These are phyloP conservation scores for Morpho helenor DNA, from an alignment of 2,888 invertebrate genomes.

Conservation along the genomic window DNA sequence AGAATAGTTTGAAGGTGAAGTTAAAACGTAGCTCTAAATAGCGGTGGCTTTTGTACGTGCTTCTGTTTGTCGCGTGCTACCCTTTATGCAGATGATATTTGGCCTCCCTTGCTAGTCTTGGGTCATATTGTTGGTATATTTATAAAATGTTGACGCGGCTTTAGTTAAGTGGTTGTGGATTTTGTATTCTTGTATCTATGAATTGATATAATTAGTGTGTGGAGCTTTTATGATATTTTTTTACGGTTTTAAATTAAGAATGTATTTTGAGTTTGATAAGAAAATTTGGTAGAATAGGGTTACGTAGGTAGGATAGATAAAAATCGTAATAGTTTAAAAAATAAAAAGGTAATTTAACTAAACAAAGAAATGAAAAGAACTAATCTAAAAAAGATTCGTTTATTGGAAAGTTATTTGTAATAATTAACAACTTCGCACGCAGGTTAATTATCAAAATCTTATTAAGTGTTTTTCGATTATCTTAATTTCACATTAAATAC, in stretches of 20 bases:
- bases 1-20: conserved; percentile 45
- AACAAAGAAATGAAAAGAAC: too few relatives aligned
- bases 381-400: too few relatives aligned
- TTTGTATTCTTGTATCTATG: background rate
- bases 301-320: too few relatives aligned
- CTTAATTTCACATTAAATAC: too few relatives aligned
- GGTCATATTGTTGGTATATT: conserved; percentile 10
- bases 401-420: too few relatives aligned
- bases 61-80: conserved; percentile 46
- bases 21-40: conserved; percentile 48
- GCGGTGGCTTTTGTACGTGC: conserved; percentile 59
- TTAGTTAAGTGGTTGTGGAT: conserved; percentile 1
- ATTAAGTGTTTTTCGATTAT: too few relatives aligned
- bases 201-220: background rate
- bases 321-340: too few relatives aligned
- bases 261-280: too few relatives aligned
- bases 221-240: background rate
- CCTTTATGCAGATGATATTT: conserved; percentile 55
- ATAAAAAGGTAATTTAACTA: too few relatives aligned
- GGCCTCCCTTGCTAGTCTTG: conserved; percentile 13
- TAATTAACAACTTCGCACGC: too few relatives aligned
- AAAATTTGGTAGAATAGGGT: too few relatives aligned
- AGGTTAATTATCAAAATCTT: too few relatives aligned
- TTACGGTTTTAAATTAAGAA: background rate
- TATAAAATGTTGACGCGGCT: conserved; percentile 7